Conservation (phyloP, 2,113 vertebrate genomes). For the Brachypteracias leptosomus region DNA sequence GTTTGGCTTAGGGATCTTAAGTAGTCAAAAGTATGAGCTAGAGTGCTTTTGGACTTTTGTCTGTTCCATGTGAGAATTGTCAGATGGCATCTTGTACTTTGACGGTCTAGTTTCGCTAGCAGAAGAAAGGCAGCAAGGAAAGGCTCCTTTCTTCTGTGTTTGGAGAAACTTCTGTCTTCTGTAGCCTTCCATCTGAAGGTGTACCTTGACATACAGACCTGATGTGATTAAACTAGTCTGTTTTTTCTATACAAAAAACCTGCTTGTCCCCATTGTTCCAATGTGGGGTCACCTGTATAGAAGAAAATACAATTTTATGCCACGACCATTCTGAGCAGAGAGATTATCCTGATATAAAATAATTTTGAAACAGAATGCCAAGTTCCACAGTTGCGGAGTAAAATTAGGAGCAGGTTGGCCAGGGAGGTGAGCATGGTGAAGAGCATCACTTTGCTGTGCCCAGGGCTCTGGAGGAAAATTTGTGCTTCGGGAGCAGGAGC, state of each 20-base stretch:
- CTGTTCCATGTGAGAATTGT: neutral
- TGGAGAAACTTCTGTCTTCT: neutral
- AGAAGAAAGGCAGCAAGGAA: too few species aligned
- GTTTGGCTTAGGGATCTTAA: neutral
- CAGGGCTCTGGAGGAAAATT: neutral
- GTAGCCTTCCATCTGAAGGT: neutral
- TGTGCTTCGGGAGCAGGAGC: rapidly evolving
- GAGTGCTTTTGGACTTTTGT: neutral
- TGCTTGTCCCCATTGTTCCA: neutral
- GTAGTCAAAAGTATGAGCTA: neutral
- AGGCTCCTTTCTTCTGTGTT: neutral
- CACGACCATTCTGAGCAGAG: neutral
- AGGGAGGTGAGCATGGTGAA: rapidly evolving
- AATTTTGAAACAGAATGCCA: neutral
- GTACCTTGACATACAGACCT: neutral
- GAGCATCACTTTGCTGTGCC: neutral
- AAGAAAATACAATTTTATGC: neutral
- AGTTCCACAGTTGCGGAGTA: neutral
- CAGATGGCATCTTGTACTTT: neutral
- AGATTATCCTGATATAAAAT: neutral
- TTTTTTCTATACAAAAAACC: neutral
- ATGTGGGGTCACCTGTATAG: rapidly evolving
- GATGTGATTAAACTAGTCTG: neutral
- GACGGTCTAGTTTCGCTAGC: neutral
- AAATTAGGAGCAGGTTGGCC: neutral